Conservation (phyloP, 2,888 invertebrate genomes). For the Troides helena region DNA sequence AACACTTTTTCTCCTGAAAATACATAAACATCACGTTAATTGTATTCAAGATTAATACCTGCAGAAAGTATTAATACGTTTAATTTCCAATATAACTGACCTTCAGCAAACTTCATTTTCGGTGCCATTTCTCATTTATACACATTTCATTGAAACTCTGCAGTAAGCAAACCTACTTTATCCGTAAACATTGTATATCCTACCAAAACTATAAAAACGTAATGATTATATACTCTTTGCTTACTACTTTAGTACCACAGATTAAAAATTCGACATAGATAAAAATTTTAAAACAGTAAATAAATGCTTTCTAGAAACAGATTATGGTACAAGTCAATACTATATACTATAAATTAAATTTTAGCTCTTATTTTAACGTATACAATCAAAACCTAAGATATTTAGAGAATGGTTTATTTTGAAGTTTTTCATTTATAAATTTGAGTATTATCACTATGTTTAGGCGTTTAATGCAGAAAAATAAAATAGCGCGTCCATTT, state of each 20-base stretch:
- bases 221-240: too few relatives aligned
- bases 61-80: not conserved
- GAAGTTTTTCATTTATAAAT: too few relatives aligned
- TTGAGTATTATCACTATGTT: too few relatives aligned
- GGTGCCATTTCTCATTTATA: slow-evolving; percentile 74
- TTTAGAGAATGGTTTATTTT: too few relatives aligned
- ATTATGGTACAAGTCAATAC: not conserved
- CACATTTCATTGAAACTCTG: not conserved
- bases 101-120: slow-evolving; percentile 87
- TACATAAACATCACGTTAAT: slow-evolving; percentile 16
- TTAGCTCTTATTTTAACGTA: not conserved
- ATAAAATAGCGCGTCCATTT: too few relatives aligned
- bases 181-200: not conserved
- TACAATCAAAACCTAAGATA: too few relatives aligned
- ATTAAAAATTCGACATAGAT: not conserved
- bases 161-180: not conserved
- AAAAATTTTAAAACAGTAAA: not conserved
- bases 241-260: not conserved
- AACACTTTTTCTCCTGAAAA: slow-evolving; percentile 91
- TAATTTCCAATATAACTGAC: slow-evolving; percentile 51
- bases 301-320: not conserved
- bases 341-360: not conserved
- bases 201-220: too few relatives aligned
- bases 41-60: slow-evolving; percentile 22
- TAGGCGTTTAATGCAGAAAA: too few relatives aligned